Evolutionary conservation across 2,888 invertebrate genomes (phyloP).

Genomic region (Camptogramma bilineatum): DNA sequence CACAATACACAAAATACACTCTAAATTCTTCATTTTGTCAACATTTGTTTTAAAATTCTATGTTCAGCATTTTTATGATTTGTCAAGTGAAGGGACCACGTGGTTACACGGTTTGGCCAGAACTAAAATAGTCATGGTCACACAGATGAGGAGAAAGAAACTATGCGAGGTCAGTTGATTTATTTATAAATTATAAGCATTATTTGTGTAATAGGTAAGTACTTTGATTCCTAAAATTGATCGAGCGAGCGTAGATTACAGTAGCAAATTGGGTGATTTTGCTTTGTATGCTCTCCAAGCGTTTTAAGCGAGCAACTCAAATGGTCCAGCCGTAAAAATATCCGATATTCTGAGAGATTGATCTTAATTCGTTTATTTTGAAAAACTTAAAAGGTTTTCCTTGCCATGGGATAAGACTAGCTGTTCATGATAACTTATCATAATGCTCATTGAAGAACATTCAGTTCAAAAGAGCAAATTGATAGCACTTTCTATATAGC

Average conservation of each 20-base stretch:
- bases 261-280: no score
- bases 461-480: no score
- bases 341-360: no score
- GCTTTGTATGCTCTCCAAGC: no score
- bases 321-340: no score
- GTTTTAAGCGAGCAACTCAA: no score
- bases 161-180: neutral
- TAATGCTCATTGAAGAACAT: neutral
- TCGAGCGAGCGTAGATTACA: neutral
- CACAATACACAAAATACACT: constrained; percentile 43
- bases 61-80: neutral
- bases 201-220: neutral
- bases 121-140: neutral
- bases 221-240: neutral
- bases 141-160: neutral
- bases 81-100: neutral
- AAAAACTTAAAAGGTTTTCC: no score
- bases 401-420: no score
- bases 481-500: neutral
- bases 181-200: neutral
- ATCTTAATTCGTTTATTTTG: no score
- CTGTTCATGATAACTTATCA: no score
- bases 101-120: neutral
- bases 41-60: neutral
- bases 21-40: constrained; percentile 31